Conservation (phyloP, 1,140 invertebrate genomes). For the Micrasema longulum region DNA sequence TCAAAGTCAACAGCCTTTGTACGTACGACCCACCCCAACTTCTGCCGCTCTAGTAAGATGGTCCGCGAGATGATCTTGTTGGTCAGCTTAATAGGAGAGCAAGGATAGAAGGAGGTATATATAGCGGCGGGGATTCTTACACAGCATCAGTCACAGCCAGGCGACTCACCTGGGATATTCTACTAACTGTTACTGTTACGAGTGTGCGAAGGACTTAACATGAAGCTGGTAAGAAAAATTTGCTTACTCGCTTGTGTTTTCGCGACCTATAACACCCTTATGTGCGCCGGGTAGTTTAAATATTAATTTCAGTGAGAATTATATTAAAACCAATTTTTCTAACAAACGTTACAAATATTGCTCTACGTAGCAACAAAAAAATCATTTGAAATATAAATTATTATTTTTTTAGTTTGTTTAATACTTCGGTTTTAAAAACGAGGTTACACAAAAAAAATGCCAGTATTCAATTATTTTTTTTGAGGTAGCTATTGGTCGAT, state of each 20-base stretch:
- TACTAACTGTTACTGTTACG: constrained; percentile 9
- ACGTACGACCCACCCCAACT: constrained; percentile 18
- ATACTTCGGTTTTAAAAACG: too few relatives aligned
- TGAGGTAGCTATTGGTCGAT: too few relatives aligned
- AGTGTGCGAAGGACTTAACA: constrained; percentile 19
- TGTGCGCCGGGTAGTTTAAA: constrained; percentile 7
- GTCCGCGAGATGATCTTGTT: constrained; percentile 41
- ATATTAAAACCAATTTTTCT: too few relatives aligned
- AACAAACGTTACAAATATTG: too few relatives aligned
- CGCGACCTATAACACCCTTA: not conserved
- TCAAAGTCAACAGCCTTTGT: too few relatives aligned
- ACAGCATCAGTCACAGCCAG: constrained; percentile 50
- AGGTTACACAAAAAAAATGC: too few relatives aligned
- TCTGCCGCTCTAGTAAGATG: constrained; percentile 40
- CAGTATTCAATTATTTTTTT: too few relatives aligned
- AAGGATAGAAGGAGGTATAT: constrained; percentile 48
- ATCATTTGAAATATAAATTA: too few relatives aligned
- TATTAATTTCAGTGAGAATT: too few relatives aligned
- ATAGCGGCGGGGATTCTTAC: constrained; percentile 39
- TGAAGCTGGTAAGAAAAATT: constrained; percentile 36
- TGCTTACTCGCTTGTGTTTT: not conserved
- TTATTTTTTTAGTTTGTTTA: too few relatives aligned
- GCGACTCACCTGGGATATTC: constrained; percentile 26
- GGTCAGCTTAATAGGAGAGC: constrained; percentile 45
- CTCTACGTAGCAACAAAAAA: too few relatives aligned